These are phyloP conservation scores for Chalcosyrphus nemorum DNA, from an alignment of 2,888 invertebrate species.

Conservation along the genomic window DNA sequence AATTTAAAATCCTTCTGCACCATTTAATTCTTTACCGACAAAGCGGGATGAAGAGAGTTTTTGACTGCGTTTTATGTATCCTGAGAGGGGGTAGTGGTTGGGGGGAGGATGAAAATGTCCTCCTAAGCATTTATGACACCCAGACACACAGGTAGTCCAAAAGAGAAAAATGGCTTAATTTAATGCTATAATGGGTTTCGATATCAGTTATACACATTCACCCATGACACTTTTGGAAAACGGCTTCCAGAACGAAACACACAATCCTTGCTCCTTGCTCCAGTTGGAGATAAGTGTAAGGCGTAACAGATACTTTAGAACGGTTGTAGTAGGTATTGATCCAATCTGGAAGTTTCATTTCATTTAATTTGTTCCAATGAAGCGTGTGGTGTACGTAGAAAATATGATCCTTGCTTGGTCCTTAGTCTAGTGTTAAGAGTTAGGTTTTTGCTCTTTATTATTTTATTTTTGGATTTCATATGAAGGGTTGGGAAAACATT, in stretches of 20 bases:
- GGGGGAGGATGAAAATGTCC: constrained; percentile 1
- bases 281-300: background rate
- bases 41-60: background rate
- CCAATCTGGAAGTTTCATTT: constrained; percentile 32
- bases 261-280: constrained; percentile 5
- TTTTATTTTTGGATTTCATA: background rate
- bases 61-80: background rate
- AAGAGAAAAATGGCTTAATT: constrained; percentile 22
- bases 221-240: constrained; percentile 30
- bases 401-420: background rate
- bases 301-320: background rate
- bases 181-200: constrained; percentile 24
- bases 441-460: background rate
- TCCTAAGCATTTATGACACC: constrained; percentile 10
- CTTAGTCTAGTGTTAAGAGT: background rate
- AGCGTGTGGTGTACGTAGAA: background rate
- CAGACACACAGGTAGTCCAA: constrained; percentile 7
- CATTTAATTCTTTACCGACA: constrained; percentile 58
- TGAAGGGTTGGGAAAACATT: too few relatives aligned
- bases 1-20: constrained; percentile 60
- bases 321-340: constrained; percentile 16
- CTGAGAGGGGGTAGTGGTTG: background rate
- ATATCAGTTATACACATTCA: constrained; percentile 23
- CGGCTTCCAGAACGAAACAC: constrained; percentile 22
- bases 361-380: background rate